These are phyloP conservation scores for Artemia sinica DNA, from an alignment of 2,888 invertebrate genomes.

Conservation along the genomic window DNA sequence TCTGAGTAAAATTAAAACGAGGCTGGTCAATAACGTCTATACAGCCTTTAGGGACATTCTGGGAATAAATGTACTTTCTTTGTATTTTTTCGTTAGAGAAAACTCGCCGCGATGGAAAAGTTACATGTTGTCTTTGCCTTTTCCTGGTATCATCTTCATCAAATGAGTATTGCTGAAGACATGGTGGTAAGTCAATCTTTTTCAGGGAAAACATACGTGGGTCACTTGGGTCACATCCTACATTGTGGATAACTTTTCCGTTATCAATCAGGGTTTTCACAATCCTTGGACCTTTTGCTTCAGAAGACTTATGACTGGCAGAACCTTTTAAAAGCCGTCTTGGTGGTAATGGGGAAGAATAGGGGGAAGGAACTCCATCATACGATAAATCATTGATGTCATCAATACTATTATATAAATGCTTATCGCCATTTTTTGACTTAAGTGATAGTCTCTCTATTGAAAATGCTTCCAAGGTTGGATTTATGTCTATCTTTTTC, in stretches of 20 bases:
- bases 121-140: too few species aligned
- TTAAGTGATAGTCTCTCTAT: neutral
- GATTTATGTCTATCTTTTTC: constrained; percentile 1
- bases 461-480: neutral
- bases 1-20: too few species aligned
- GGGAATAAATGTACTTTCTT: too few species aligned
- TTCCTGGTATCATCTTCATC: too few species aligned
- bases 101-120: too few species aligned
- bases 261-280: neutral
- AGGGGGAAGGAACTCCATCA: neutral
- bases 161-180: too few species aligned
- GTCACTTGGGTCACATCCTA: neutral
- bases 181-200: neutral
- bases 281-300: neutral
- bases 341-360: neutral
- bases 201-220: neutral
- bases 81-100: too few species aligned
- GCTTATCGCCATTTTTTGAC: neutral
- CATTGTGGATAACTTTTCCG: neutral
- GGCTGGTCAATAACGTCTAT: too few species aligned
- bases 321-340: neutral
- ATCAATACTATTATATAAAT: neutral
- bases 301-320: neutral
- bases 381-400: neutral
- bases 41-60: too few species aligned